Base-by-base conservation (phyloP, 2,113 vertebrate genomes). In the Alouatta palliata region DNA sequence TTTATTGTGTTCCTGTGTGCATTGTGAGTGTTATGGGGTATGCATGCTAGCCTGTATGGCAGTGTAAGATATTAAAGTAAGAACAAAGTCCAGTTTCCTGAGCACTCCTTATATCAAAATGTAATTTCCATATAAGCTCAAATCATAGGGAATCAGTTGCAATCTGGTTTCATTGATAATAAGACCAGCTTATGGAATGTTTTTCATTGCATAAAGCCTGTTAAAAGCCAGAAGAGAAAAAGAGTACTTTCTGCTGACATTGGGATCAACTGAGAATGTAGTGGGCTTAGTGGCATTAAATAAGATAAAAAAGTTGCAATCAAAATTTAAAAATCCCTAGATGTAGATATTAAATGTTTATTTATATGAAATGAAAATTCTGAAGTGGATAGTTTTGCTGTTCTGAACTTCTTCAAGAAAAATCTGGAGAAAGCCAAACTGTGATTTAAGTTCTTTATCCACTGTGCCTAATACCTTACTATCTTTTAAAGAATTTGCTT, bases 361-460 rank as follows among this genome's bases (percentile, higher is more conserved):
- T 93, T 82, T 87, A 68, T 32, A 58, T 49, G 68, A 94, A 61
- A 80, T 56, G 20, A 96, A 95, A 91, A 87, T 84, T 86, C 45
- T 82, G 35, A 9, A 71, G 14, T 25, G 16, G 27, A 52, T 90
- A 54, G 84, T 86, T 95, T 82, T 88, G 49, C 75, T 93, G 25
- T 70, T 66, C 32, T 96, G 84, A 86, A 96, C 10, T 86, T 45
- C 25, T 83, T 88, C 32, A 88, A 52, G 73, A 87, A 80, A 87
- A 86, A 25, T 92, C 25, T 64, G 35, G 56, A 77, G 91, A 86
- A 92, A 96, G 27, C 32, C 52, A 32, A 87, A 45, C 16, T 76
- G 20, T 80, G 85, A 71, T 49, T 96, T 82, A 90, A 66, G 5
- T 81, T 80, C 56, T 86, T 92, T 94, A 96, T 85, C 52, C 80